Evolutionary conservation across 2,888 invertebrate genomes (phyloP), one percentile per base, ranked within the genome.

Genomic region (Apodemia zela): DNA sequence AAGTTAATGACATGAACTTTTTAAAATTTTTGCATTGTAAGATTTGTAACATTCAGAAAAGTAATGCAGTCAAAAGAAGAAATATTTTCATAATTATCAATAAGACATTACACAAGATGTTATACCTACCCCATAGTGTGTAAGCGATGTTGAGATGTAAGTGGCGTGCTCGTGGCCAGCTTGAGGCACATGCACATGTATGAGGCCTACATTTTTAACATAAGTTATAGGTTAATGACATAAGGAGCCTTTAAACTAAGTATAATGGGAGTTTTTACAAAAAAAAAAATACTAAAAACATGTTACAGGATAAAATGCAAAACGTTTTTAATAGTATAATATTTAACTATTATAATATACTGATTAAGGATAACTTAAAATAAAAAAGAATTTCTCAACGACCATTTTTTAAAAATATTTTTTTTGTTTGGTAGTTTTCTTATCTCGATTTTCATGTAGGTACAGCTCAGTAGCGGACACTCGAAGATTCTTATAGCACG

Each of bases 161-260:
- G 18, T 13, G 18, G 11, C 13, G 51, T 18, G 51, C 13, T 13
- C 5, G 54, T 6, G 54, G 25, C 21, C 7, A 2, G 54, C 0
- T 3, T 3, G 13, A 38, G 38, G 3, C 3, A 42, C 42, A 11
- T 4, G 42, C 15, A 15, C 51, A 4, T 17, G 8, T 21, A 18
- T 25, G 25, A 51, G 54, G 54, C 54, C 54, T 54, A 54, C 51
- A 21, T 15, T 18, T 54, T 15, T 21, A 25, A 54, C 15, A 6
- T 54, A 54, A 54, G 54, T 25, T 4, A 11, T 54, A 54, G 54
- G 54, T 25, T 54, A 54, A 54, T 25, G 10, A 54, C 54, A 25
- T 25, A 54, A 54, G 25, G 8, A 25, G 54, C 54, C 54, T 57
- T 57, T 57, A 29, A 29, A 57, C 54, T 57, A 57, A 57, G 54